These are phyloP conservation scores for Raja brachyura DNA, from an alignment of 2,113 vertebrate genomes.

Conservation along the genomic window DNA sequence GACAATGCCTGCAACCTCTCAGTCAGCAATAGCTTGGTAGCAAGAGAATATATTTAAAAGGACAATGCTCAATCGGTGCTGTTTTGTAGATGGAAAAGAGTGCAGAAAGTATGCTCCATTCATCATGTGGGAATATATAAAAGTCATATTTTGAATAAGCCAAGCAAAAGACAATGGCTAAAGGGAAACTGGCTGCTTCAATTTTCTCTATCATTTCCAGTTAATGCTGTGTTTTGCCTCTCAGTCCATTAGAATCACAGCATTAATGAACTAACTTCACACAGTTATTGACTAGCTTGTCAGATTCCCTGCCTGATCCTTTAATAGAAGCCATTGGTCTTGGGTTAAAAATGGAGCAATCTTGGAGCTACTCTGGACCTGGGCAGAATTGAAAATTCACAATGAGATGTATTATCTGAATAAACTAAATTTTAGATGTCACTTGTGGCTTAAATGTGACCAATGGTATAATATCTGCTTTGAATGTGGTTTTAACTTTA, in stretches of 20 bases:
- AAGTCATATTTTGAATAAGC: conserved; percentile 85
- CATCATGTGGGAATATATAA: conserved; percentile 84
- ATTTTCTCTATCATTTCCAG: conserved; percentile 79
- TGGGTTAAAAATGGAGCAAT: conserved; percentile 91
- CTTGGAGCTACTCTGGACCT: conserved; percentile 72
- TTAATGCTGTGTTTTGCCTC: conserved; percentile 79
- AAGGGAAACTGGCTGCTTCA: conserved; percentile 72
- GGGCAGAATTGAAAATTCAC: conserved; percentile 77
- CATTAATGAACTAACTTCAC: conserved; percentile 99
- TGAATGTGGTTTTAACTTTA: conserved; percentile 27
- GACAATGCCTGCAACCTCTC: conserved; percentile 65
- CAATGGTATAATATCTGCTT: conserved; percentile 59
- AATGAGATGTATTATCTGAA: conserved; percentile 72
- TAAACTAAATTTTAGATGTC: conserved; percentile 74
- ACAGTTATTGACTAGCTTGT: conserved; percentile 98
- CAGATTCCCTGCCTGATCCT: conserved; percentile 86
- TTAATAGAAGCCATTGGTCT: conserved; percentile 99
- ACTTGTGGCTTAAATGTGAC: conserved; percentile 78
- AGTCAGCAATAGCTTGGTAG: conserved; percentile 65
- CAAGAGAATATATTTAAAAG: conserved; percentile 68
- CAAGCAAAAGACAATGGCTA: conserved; percentile 83
- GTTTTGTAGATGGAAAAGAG: conserved; percentile 78
- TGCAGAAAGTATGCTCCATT: conserved; percentile 80
- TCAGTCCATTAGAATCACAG: conserved; percentile 85
- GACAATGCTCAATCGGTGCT: conserved; percentile 74